These are phyloP conservation scores for Antennarius maculatus DNA, from an alignment of 2,797 vertebrate species.

Conservation along the genomic window DNA sequence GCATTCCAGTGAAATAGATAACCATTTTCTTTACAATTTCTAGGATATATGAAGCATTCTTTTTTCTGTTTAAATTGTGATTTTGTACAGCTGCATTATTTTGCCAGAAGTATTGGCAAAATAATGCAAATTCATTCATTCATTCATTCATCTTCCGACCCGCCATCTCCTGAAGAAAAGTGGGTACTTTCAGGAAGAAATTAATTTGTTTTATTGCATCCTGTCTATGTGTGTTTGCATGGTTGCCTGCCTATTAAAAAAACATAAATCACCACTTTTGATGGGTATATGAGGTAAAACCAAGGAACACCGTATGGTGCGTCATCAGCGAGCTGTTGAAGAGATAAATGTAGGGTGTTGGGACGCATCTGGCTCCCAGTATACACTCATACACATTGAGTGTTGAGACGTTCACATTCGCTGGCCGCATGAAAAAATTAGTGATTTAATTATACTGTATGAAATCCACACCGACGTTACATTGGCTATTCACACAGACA, in stretches of 20 bases:
- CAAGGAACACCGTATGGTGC: slow-evolving; percentile 63
- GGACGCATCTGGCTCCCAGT: slow-evolving; percentile 35
- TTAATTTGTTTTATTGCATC: neutral
- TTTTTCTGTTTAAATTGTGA: no score
- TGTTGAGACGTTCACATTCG: slow-evolving; percentile 22
- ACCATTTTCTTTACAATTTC: no score
- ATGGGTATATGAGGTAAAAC: slow-evolving; percentile 47
- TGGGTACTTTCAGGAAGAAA: neutral
- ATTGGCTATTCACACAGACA: slow-evolving; percentile 1
- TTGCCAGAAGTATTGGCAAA: no score
- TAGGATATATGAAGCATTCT: no score
- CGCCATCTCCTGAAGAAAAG: no score
- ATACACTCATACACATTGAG: slow-evolving; percentile 5
- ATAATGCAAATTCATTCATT: no score
- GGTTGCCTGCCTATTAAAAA: slow-evolving; percentile 53
- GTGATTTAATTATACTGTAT: slow-evolving; percentile 66
- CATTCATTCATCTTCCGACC: no score
- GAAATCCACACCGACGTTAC: slow-evolving; percentile 63
- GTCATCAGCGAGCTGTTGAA: slow-evolving; percentile 49
- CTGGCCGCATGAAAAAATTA: slow-evolving; percentile 62
- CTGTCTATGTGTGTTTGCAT: slow-evolving; percentile 11
- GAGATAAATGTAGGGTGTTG: slow-evolving; percentile 70
- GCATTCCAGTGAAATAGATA: no score
- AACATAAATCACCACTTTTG: slow-evolving; percentile 52
- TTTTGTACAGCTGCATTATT: no score